phyloP scores from a whole-genome alignment of 1,140 invertebrate species.

The Lineus longissimus region DNA sequence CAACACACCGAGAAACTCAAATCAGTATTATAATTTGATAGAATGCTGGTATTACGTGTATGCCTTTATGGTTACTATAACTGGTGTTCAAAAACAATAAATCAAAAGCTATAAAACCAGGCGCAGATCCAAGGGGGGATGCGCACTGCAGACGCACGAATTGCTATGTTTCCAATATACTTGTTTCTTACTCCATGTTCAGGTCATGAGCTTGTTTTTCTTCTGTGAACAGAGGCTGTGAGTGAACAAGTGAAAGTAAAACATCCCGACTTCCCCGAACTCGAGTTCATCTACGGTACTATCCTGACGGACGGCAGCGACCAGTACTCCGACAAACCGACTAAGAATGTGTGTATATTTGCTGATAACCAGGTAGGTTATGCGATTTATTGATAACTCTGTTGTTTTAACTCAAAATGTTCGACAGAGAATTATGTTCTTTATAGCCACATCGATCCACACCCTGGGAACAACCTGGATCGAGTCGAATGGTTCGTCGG shows the following conservation, averaged over 20 bases:
- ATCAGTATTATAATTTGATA: no score
- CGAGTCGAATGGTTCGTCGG: not conserved
- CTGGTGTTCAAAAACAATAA: no score
- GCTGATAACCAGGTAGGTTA: constrained; percentile 43
- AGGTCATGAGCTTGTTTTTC: not conserved
- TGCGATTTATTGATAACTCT: not conserved
- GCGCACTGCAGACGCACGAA: no score
- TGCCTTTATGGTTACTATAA: no score
- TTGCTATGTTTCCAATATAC: no score
- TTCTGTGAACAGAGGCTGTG: constrained; percentile 30
- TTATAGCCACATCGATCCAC: not conserved
- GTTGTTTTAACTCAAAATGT: no score
- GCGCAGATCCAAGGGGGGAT: no score
- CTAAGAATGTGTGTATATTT: constrained; percentile 45
- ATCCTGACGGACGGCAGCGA: constrained; percentile 48
- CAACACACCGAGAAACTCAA: no score
- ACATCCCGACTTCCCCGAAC: constrained; percentile 40
- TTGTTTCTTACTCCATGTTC: no score
- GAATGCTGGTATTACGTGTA: no score
- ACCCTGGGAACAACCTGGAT: not conserved
- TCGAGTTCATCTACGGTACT: constrained; percentile 49
- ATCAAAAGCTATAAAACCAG: no score
- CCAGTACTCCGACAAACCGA: constrained; percentile 19
- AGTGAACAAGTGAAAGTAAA: constrained; percentile 28
- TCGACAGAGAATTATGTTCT: not conserved